Percentiles rank a stretch among this genome's conserved stretches.
Evolutionary conservation across 2,113 vertebrate genomes (phyloP).

Genomic region (Myrmecophaga tridactyla): DNA sequence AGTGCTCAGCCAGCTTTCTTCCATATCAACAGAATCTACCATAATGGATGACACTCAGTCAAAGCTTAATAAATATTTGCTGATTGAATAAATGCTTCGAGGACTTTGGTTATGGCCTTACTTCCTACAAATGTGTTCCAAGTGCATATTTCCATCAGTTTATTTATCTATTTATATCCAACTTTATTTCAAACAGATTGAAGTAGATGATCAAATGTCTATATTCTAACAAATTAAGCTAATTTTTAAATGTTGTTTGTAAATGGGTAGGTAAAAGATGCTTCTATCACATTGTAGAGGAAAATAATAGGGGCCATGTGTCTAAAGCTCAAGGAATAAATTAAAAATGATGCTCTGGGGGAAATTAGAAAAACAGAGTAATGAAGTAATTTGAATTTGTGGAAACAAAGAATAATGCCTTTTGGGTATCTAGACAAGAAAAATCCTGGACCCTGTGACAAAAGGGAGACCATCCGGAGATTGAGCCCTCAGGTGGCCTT

Average conservation of each 20-base stretch:
- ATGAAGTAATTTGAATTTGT: background rate
- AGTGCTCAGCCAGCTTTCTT: background rate
- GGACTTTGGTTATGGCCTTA: background rate
- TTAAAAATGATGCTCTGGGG: background rate
- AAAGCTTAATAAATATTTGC: background rate
- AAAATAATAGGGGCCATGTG: background rate
- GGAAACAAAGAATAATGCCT: background rate
- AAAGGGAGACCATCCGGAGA: background rate
- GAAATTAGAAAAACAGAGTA: background rate
- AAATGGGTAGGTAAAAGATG: conserved; percentile 7
- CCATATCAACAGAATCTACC: background rate
- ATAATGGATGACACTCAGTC: background rate
- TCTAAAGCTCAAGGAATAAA: conserved; percentile 3
- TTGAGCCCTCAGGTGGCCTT: background rate
- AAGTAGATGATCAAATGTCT: background rate
- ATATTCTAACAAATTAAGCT: background rate
- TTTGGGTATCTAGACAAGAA: background rate
- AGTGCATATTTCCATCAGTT: background rate
- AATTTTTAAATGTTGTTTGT: background rate
- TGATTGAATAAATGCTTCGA: background rate
- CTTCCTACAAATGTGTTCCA: background rate
- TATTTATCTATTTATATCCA: background rate
- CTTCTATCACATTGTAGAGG: background rate
- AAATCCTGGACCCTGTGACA: background rate
- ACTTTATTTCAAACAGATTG: background rate